Base-by-base conservation (phyloP, 1,140 invertebrate genomes). In the Drosophila sp. region DNA sequence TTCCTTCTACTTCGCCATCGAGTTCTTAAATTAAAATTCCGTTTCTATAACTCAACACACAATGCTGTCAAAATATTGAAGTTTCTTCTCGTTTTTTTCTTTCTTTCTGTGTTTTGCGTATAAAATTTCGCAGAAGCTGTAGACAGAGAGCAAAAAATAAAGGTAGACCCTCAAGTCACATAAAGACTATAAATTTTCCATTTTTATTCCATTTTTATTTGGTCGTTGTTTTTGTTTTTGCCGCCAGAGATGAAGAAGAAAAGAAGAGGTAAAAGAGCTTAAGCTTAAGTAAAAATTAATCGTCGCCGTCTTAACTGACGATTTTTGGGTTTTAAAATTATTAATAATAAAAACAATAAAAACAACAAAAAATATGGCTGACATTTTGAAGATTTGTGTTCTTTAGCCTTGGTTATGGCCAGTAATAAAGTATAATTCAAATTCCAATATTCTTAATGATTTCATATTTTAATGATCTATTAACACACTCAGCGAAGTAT, bases 1-100 rank as follows among this genome's bases (percentile, higher is more conserved):
- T 17, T 40, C 33, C 29, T 41, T 55, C 1, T 41, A n/a, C 11
- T 11, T 17, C n/a, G 35, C 1, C 41, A 17, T 17, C 29, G 40
- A 7, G 32, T 61, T 75, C 65, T 60, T 72, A 84, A 87, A 89
- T 87, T 89, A 89, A 89, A 35, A 58, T 58, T 87, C 76, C 72
- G 50, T 70, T 86, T 90, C 83, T 90, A 90, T 79, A 87, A 90
- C 69, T 90, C 87, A 81, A 63, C 87, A 79, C 76, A 80, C 73
- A 80, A 69, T 40, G 87, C 87, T 90, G 87, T 90, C 87, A 90
- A 90, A 90, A 90, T 90, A 90, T 90, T 90, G 83, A 87, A 79
- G 44, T 50, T 67, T 72, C 44, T 60, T 64, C 62, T 70, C 71
- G 75, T 76, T 71, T 76, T 76, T 38, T 17, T 32, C n/a, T 56